Conservation (phyloP, 1,140 invertebrate genomes). For the Lysiphlebus fabarum region DNA sequence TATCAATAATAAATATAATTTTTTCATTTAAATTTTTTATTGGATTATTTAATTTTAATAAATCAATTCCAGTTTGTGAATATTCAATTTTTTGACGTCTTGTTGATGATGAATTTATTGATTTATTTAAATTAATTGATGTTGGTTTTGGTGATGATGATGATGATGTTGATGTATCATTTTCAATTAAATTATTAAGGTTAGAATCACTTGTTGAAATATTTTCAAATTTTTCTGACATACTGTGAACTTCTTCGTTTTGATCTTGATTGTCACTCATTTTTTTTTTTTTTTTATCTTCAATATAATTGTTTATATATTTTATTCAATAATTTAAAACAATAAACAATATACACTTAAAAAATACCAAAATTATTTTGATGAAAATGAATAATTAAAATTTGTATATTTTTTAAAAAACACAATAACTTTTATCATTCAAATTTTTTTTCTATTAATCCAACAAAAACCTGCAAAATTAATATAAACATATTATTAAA, state of each 20-base stretch:
- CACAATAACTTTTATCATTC: too few species aligned
- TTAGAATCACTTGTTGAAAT: conserved; percentile 22
- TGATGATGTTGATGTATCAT: conserved; percentile 12
- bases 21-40: conserved; percentile 62
- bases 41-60: conserved; percentile 42
- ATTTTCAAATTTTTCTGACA: conserved; percentile 24
- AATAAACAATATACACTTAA: too few species aligned
- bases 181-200: conserved; percentile 1
- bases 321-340: too few species aligned
- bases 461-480: too few species aligned
- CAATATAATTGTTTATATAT: too few species aligned
- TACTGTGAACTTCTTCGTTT: conserved; percentile 26
- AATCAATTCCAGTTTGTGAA: not conserved
- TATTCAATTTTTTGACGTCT: conserved; percentile 1
- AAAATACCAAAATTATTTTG: too few species aligned
- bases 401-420: too few species aligned
- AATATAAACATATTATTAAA: too few species aligned
- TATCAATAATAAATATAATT: conserved; percentile 66
- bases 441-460: too few species aligned
- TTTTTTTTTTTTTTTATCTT: conserved; percentile 1
- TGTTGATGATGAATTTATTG: not conserved
- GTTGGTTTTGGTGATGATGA: conserved; percentile 6
- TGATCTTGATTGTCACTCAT: conserved; percentile 30
- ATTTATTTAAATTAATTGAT: not conserved
- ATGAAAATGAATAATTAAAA: too few species aligned